Base-by-base conservation (phyloP, 2,113 vertebrate genomes). In the Xenopus borealis region DNA sequence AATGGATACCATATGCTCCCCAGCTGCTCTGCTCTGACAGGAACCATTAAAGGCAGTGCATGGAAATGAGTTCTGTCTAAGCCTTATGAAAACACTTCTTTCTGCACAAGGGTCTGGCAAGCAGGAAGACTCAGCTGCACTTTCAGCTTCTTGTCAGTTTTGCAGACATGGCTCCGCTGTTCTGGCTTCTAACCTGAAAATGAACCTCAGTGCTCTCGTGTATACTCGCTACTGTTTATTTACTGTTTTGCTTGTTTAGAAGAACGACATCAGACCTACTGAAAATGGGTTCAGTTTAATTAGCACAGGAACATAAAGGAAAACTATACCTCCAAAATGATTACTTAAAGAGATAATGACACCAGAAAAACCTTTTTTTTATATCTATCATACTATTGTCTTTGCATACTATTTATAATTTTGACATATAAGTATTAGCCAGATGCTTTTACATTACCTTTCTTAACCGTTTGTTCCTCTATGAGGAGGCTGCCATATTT, bases 1-100 rank as follows among this genome's bases (percentile, higher is more conserved):
- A 93, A 93, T 91, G 90, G 89, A 91, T 90, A 89, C 90, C 92
- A 92, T 87, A 91, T 93, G 91, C 87, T 91, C 84, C 79, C 85
- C 91, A 93, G 91, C 91, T 93, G 90, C 87, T 92, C 86, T 81
- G 74, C 79, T 88, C 87, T 91, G 87, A 91, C 89, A 89, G 86
- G 84, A 87, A 85, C 86, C 86, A 87, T 90, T 90, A 90, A 89
- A 88, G 84, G 78, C 30, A 69, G 83, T 84, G 82, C 83, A 87
- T 89, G 87, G 84, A 91, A 91, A 91, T 86, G 75, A 89, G 89
- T 91, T 91, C 85, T 92, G 86, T 88, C 88, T 89, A 83, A 84
- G 83, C 84, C 88, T 88, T 88, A 88, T 71, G 79, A 92, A 92
- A 91, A 92, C 86, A 91, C 75, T 83, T 81, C 83, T 87, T 85